phyloP scores from a whole-genome alignment of 2,888 invertebrate species.

The Callosobruchus maculatus region DNA sequence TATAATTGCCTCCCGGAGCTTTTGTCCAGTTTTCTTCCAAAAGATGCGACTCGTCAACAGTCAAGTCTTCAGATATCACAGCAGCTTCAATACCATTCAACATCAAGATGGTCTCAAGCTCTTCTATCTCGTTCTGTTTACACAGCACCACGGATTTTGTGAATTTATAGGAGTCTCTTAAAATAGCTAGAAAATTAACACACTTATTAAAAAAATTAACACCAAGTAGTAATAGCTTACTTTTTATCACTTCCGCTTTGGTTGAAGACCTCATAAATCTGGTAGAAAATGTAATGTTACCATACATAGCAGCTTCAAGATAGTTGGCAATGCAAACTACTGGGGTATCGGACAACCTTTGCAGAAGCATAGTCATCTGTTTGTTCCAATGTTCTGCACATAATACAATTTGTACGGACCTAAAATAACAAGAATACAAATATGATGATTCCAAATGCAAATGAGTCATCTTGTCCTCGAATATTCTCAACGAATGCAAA shows the following conservation, averaged over 20 bases:
- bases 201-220: too few relatives aligned
- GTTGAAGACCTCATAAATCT: slow-evolving; percentile 38
- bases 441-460: too few relatives aligned
- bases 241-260: slow-evolving; percentile 48
- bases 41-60: slow-evolving; percentile 24
- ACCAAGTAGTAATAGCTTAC: slow-evolving; percentile 31
- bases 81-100: slow-evolving; percentile 27
- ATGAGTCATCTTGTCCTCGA: not conserved
- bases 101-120: slow-evolving; percentile 29
- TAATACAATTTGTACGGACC: slow-evolving; percentile 56
- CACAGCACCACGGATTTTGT: slow-evolving; percentile 64
- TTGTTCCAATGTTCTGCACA: slow-evolving; percentile 64
- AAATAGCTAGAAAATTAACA: slow-evolving; percentile 42
- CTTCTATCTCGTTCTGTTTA: slow-evolving; percentile 56
- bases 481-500: too few relatives aligned
- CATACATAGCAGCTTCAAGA: slow-evolving; percentile 73
- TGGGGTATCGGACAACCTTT: slow-evolving; percentile 54
- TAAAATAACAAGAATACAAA: too few relatives aligned
- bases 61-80: slow-evolving; percentile 32
- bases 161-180: slow-evolving; percentile 49
- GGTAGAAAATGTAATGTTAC: slow-evolving; percentile 52
- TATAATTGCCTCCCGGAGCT: slow-evolving; percentile 44
- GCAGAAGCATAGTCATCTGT: slow-evolving; percentile 55
- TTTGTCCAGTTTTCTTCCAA: slow-evolving; percentile 36
- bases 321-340: slow-evolving; percentile 67